Percentiles rank a stretch among this genome's conserved stretches.
phyloP scores from a whole-genome alignment of 2,113 vertebrate species.

The Barbus barbus region DNA sequence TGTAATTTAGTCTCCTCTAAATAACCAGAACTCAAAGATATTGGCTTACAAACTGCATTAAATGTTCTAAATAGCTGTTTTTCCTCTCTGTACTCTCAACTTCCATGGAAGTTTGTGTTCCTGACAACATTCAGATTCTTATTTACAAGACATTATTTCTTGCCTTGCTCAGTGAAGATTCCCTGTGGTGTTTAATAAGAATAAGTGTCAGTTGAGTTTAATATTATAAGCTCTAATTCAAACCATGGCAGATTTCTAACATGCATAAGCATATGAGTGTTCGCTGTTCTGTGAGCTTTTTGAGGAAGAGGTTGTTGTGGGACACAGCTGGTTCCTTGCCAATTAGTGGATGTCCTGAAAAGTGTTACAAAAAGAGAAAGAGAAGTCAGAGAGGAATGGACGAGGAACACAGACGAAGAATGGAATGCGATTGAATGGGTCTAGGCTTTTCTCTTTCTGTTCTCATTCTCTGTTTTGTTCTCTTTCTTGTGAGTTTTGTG shows the following conservation, averaged over 20 bases:
- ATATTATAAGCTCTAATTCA: constrained; percentile 27
- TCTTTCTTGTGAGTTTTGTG: constrained; percentile 2
- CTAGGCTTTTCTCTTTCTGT: constrained; percentile 4
- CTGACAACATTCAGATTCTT: not conserved
- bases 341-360: constrained; percentile 44
- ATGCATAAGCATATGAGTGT: constrained; percentile 12
- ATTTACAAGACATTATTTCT: not conserved
- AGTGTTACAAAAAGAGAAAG: constrained; percentile 11
- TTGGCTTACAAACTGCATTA: not conserved
- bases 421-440: constrained; percentile 46
- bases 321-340: constrained; percentile 33
- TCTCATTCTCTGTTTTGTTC: not conserved
- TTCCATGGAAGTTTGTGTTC: not conserved
- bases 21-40: not conserved
- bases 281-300: not conserved
- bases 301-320: constrained; percentile 26
- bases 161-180: not conserved
- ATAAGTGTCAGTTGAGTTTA: constrained; percentile 36
- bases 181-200: constrained; percentile 41
- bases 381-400: not conserved
- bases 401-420: constrained; percentile 20
- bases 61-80: not conserved
- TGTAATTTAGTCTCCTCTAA: not conserved
- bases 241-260: constrained; percentile 33
- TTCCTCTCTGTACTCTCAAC: not conserved